Evolutionary conservation across 2,888 invertebrate species (phyloP).

Genomic region (Mythimna lalbum): DNA sequence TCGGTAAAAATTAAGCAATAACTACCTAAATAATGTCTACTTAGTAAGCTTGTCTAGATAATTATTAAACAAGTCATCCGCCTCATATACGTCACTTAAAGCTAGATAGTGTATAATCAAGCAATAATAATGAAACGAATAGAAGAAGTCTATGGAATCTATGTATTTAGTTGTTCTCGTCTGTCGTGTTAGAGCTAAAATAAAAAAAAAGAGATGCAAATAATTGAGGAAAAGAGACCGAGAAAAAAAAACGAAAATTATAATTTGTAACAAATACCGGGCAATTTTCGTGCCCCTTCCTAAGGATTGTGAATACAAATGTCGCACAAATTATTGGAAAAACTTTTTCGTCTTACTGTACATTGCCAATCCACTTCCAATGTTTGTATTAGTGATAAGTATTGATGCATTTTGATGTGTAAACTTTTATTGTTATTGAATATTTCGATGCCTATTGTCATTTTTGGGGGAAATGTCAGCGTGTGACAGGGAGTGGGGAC

Average conservation of each 20-base stretch:
- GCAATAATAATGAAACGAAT: conserved; percentile 63
- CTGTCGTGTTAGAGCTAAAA: conserved; percentile 58
- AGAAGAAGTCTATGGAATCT: conserved; percentile 42
- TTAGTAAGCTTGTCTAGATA: conserved; percentile 20
- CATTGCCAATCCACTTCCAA: conserved; percentile 69
- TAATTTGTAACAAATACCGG: conserved; percentile 32
- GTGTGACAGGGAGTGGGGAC: conserved; percentile 50
- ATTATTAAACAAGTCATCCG: conserved; percentile 55
- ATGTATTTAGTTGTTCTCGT: conserved; percentile 48
- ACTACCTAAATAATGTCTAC: conserved; percentile 25
- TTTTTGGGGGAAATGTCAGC: conserved; percentile 45
- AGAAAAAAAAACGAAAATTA: background rate
- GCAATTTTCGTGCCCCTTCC: conserved; percentile 2
- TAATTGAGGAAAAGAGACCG: conserved; percentile 14
- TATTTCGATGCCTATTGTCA: conserved; percentile 68
- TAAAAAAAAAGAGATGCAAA: conserved; percentile 30
- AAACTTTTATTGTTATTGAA: conserved; percentile 68
- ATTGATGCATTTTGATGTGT: conserved; percentile 72
- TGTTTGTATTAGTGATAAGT: conserved; percentile 67
- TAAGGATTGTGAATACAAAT: conserved; percentile 54
- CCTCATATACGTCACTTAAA: conserved; percentile 57
- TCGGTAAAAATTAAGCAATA: conserved; percentile 32
- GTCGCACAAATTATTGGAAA: conserved; percentile 62
- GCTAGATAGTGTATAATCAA: conserved; percentile 51
- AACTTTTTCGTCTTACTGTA: conserved; percentile 56